Evolutionary conservation across 2,113 vertebrate species (phyloP).

Genomic region (Columbina picui): DNA sequence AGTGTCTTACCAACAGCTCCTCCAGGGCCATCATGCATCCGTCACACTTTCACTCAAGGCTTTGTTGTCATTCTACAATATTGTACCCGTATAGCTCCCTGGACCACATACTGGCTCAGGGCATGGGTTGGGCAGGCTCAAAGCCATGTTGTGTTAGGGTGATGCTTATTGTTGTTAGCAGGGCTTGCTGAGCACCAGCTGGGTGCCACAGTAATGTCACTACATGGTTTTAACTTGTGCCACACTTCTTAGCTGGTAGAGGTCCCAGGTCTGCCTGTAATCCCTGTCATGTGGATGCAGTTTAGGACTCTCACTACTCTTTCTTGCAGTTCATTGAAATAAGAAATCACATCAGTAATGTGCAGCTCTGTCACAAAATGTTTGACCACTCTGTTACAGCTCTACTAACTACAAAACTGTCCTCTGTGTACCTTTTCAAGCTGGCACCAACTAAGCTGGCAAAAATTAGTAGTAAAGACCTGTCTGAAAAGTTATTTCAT

Average conservation of each 20-base stretch:
- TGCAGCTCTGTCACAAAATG: neutral
- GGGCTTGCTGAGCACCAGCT: neutral
- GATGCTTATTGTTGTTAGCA: neutral
- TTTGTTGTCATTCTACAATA: neutral
- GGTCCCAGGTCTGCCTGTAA: neutral
- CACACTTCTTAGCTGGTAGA: neutral
- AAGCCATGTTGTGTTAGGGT: neutral
- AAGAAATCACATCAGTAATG: neutral
- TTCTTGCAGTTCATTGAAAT: neutral
- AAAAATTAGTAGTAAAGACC: neutral
- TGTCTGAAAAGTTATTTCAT: neutral
- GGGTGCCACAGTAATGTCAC: neutral
- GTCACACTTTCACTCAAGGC: neutral
- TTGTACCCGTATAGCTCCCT: neutral
- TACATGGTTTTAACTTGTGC: neutral
- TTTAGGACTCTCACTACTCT: neutral
- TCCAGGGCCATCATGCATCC: neutral
- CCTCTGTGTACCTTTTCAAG: neutral
- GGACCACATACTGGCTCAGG: accelerated
- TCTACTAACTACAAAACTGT: neutral
- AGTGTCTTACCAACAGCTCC: neutral
- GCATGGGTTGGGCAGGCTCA: neutral
- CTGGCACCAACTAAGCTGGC: neutral
- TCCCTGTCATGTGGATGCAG: neutral
- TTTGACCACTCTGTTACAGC: neutral